Conservation (phyloP, 2,888 invertebrate species). For the Stenoptilia bipunctidactyla region DNA sequence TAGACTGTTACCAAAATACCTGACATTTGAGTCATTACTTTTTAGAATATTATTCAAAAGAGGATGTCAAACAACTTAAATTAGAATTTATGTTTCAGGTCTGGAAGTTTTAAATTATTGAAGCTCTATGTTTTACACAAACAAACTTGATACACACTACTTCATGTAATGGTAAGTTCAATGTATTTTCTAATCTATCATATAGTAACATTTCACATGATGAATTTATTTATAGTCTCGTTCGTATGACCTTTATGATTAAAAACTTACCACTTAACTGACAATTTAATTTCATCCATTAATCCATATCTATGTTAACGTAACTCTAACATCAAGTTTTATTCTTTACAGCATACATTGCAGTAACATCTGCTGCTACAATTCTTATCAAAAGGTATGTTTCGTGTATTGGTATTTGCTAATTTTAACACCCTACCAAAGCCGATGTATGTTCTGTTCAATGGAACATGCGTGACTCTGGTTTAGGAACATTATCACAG, state of each 20-base stretch:
- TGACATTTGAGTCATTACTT: no score
- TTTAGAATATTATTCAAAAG: no score
- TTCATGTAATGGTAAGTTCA: neutral
- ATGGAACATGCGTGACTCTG: conserved; percentile 55
- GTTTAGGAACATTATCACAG: conserved; percentile 60
- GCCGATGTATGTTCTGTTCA: conserved; percentile 50
- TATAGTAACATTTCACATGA: conserved; percentile 18
- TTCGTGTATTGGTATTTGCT: no score
- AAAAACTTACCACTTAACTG: conserved; percentile 37
- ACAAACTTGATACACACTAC: neutral
- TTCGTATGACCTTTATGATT: conserved; percentile 47
- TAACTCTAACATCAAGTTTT: neutral
- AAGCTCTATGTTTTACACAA: no score
- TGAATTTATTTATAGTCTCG: conserved; percentile 34
- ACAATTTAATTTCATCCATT: conserved; percentile 11
- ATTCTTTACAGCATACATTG: neutral
- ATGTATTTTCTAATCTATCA: neutral
- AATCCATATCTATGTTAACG: neutral
- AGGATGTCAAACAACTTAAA: no score
- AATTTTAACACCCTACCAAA: conserved; percentile 53
- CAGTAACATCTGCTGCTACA: no score
- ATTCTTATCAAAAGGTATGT: no score
- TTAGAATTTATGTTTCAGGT: no score
- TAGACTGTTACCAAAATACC: conserved; percentile 32
- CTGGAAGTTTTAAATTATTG: no score